These are phyloP conservation scores for Drepana falcataria DNA, from an alignment of 2,888 invertebrate genomes.

Conservation along the genomic window DNA sequence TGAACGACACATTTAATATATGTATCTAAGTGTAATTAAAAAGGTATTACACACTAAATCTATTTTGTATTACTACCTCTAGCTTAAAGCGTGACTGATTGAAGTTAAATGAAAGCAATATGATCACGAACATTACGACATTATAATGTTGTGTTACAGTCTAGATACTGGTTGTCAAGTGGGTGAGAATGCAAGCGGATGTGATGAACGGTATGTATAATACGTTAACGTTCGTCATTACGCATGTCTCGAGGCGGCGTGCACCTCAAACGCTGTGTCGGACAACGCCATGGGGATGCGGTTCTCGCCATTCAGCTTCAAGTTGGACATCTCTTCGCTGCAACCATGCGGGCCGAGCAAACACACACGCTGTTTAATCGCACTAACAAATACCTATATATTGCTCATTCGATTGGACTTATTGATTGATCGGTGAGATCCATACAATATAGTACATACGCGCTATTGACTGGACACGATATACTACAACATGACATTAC, in stretches of 20 bases:
- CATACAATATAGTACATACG: no score
- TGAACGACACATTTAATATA: no score
- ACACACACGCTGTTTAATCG: constrained; percentile 7
- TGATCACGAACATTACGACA: not conserved
- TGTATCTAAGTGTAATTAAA: no score
- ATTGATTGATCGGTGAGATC: no score
- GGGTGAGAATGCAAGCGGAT: constrained; percentile 38
- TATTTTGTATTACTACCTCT: not conserved
- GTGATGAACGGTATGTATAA: constrained; percentile 23
- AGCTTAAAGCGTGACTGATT: not conserved
- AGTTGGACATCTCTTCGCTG: constrained; percentile 76
- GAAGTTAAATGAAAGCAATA: not conserved
- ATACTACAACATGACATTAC: no score
- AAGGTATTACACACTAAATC: no score
- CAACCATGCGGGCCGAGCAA: constrained; percentile 47
- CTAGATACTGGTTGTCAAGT: not conserved
- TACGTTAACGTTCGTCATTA: constrained; percentile 48
- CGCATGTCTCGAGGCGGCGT: constrained; percentile 74
- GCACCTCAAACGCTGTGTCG: constrained; percentile 75
- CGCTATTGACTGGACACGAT: no score
- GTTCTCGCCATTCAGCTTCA: constrained; percentile 71
- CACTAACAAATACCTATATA: constrained; percentile 2
- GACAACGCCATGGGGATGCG: constrained; percentile 75
- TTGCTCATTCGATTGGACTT: constrained; percentile 3
- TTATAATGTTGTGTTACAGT: not conserved